Conservation (phyloP, 2,888 invertebrate genomes). For the Timema cristinae region DNA sequence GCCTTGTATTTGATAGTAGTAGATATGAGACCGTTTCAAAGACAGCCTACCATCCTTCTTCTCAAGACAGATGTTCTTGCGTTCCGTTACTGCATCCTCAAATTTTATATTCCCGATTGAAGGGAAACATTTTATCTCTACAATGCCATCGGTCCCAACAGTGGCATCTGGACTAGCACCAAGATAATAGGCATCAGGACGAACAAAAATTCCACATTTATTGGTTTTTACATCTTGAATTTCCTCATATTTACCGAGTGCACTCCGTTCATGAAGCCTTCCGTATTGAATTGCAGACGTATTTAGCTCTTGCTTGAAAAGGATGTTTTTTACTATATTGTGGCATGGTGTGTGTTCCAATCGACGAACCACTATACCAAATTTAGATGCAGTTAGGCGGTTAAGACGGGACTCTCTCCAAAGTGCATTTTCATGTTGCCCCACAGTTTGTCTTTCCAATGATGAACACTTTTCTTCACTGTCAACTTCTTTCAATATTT, state of each 20-base stretch:
- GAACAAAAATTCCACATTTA: constrained; percentile 12
- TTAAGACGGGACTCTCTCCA: too few relatives aligned
- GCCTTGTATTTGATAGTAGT: not conserved
- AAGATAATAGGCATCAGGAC: not conserved
- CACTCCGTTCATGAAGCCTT: not conserved
- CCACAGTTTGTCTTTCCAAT: too few relatives aligned
- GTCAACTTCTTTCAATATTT: too few relatives aligned
- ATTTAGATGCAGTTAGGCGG: too few relatives aligned
- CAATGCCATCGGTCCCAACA: not conserved
- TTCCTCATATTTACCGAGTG: not conserved
- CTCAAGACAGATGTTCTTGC: not conserved
- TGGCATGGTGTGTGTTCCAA: not conserved
- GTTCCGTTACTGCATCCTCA: too few relatives aligned
- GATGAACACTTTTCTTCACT: too few relatives aligned
- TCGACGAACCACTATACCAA: not conserved
- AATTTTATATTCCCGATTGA: too few relatives aligned
- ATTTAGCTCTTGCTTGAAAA: too few relatives aligned
- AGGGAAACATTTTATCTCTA: constrained; percentile 1
- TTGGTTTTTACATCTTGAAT: not conserved
- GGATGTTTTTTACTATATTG: not conserved
- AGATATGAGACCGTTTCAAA: not conserved
- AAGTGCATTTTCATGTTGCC: too few relatives aligned
- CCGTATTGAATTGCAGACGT: not conserved
- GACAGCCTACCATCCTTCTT: not conserved
- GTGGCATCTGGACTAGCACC: constrained; percentile 1